Evolutionary conservation across 53 echinoderm and acorn worm genomes (phyloP).

Genomic region (Crossaster papposus): DNA sequence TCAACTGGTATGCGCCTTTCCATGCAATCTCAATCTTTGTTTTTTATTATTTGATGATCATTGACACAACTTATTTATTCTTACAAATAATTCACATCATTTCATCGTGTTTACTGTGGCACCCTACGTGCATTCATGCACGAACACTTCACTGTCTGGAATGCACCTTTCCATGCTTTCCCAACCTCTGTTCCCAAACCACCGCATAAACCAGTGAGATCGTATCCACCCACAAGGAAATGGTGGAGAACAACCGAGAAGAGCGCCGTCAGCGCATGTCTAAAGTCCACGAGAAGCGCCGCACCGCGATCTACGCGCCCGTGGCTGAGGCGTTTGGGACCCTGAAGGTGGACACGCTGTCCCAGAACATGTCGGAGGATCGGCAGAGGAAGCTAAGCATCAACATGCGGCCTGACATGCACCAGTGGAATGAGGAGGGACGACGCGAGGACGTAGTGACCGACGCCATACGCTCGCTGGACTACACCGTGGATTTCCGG

Average conservation of each 20-base stretch:
- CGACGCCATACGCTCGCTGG: slow-evolving; percentile 79
- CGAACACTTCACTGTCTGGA: neutral
- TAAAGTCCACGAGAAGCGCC: slow-evolving; percentile 71
- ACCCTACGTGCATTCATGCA: neutral
- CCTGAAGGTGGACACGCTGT: slow-evolving; percentile 66
- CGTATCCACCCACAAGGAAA: slow-evolving; percentile 72
- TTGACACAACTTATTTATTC: neutral
- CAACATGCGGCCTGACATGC: slow-evolving; percentile 80
- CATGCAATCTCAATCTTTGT: too few species aligned
- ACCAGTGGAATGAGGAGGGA: slow-evolving; percentile 85
- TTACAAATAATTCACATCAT: neutral
- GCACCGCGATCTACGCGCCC: slow-evolving; percentile 80
- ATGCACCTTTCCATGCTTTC: too few species aligned
- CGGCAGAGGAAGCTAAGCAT: slow-evolving; percentile 68
- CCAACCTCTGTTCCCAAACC: neutral
- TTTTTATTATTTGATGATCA: neutral
- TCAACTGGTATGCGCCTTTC: too few species aligned
- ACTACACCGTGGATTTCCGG: slow-evolving; percentile 87
- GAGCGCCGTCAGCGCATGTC: slow-evolving; percentile 82
- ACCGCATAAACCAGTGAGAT: slow-evolving; percentile 75
- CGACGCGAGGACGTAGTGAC: slow-evolving; percentile 67
- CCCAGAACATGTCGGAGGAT: slow-evolving; percentile 79
- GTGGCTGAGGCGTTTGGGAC: slow-evolving; percentile 81
- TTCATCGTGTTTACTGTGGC: neutral
- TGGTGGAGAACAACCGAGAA: slow-evolving; percentile 68